These are phyloP conservation scores for Takifugu bimaculatus DNA, from an alignment of 2,113 vertebrate species.

Conservation along the genomic window DNA sequence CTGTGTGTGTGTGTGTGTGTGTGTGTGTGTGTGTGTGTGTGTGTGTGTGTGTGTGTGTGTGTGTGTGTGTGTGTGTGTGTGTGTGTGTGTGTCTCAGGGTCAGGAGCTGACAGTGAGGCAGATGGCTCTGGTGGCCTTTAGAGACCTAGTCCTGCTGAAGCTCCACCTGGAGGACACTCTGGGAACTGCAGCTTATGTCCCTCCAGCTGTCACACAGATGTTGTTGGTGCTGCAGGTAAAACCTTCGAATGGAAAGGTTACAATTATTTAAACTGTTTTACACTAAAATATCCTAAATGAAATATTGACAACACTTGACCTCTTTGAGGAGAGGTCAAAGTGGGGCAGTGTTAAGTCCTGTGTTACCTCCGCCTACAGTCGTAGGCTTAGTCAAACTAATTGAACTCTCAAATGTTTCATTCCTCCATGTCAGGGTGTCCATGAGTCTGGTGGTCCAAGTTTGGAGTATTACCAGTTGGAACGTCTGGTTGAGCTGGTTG, in stretches of 20 bases:
- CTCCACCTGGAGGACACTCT: slow-evolving; percentile 81
- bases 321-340: no score
- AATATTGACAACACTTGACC: no score
- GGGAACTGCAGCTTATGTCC: slow-evolving; percentile 65
- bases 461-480: slow-evolving; percentile 84
- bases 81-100: slow-evolving; percentile 71
- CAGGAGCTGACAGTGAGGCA: slow-evolving; percentile 93
- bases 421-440: slow-evolving; percentile 78
- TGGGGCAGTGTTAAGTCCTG: no score
- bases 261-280: no score
- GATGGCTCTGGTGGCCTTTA: slow-evolving; percentile 90
- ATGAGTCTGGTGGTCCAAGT: slow-evolving; percentile 80
- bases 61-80: slow-evolving; percentile 13
- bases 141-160: slow-evolving; percentile 88
- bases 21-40: slow-evolving; percentile 5
- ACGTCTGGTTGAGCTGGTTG: slow-evolving; percentile 82
- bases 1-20: slow-evolving; percentile 11
- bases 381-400: background rate
- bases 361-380: no score
- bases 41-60: slow-evolving; percentile 1
- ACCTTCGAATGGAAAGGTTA: background rate
- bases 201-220: slow-evolving; percentile 88
- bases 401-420: background rate
- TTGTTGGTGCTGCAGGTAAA: slow-evolving; percentile 86
- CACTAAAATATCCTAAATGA: no score